Evolutionary conservation across 2,113 vertebrate genomes (phyloP).

Genomic region (Anguilla rostrata): DNA sequence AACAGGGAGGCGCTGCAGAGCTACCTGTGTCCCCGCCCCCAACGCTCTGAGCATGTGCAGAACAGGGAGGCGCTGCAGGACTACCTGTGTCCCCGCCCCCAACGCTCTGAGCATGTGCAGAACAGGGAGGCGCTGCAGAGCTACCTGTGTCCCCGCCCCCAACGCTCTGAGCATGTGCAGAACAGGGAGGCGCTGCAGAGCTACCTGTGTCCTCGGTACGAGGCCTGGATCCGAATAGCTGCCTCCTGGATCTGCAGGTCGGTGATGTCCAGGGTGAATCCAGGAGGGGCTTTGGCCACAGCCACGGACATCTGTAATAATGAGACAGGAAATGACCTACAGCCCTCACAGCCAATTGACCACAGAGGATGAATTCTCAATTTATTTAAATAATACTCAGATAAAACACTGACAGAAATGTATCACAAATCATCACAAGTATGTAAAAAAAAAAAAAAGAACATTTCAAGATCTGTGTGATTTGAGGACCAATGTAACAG

Average conservation of each 20-base stretch:
- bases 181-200: background rate
- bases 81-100: no score
- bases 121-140: no score
- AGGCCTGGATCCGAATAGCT: slow-evolving; percentile 66
- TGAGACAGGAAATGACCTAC: background rate
- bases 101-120: no score
- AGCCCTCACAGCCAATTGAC: background rate
- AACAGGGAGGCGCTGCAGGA: no score
- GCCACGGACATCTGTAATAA: slow-evolving; percentile 61
- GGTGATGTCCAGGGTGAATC: slow-evolving; percentile 60
- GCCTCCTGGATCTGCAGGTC: slow-evolving; percentile 63
- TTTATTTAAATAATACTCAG: background rate
- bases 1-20: no score
- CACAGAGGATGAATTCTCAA: background rate
- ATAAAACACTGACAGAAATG: background rate
- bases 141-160: no score
- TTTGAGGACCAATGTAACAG: background rate
- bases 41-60: no score
- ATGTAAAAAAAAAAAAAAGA: background rate
- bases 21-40: no score
- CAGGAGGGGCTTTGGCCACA: slow-evolving; percentile 48
- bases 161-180: background rate
- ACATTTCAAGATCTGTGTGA: background rate
- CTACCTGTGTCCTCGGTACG: slow-evolving; percentile 63
- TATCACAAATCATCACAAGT: background rate